Evolutionary conservation across 2,888 invertebrate species (phyloP), one percentile per base, ranked within the genome.

Genomic region (Hydraecia micacea): DNA sequence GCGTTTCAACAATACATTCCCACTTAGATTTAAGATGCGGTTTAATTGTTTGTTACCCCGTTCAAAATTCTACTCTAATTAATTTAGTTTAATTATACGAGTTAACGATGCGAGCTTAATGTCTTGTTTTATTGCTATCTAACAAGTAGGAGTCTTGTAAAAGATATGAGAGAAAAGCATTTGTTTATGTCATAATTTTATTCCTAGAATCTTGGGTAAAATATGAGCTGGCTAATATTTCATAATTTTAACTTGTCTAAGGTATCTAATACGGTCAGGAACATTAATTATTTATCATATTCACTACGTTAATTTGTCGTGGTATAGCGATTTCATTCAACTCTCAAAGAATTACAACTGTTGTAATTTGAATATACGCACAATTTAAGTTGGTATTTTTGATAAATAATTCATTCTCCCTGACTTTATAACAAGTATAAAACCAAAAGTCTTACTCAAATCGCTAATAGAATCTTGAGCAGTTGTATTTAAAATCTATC

Each of bases 11-110:
- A 71, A 75, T 73, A 66, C 71, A 68, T 58, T 46, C 72, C 55
- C 49, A 32, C 77, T 72, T 66, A 73, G 80, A 84, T 85, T 39
- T 81, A 87, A 62, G 55, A 69, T 36, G 60, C 73, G 86, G 78
- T 87, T 87, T 84, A 84, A 88, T 84, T 88, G 88, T 88, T 86
- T 81, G 87, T 67, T 82, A 83, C 70, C 75, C 84, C 78, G 81
- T 86, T 84, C 84, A 77, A 85, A 86, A 85, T 85, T 79, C 77
- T 69, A 73, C 81, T 67, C 67, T 84, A 84, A 88, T 88, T 87
- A 87, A 85, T 86, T 87, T 70, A 75, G 76, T 82, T 80, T 83
- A 86, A 81, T 86, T 77, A 86, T 79, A 83, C 73, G 81, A 80
- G 70, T 68, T 74, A 74, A 86, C 80, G 70, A 72, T 75, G 36